Percentiles rank a stretch among this genome's conserved stretches.
Conservation (phyloP, 2,797 vertebrate genomes). For the Rhodeus uyekii region DNA sequence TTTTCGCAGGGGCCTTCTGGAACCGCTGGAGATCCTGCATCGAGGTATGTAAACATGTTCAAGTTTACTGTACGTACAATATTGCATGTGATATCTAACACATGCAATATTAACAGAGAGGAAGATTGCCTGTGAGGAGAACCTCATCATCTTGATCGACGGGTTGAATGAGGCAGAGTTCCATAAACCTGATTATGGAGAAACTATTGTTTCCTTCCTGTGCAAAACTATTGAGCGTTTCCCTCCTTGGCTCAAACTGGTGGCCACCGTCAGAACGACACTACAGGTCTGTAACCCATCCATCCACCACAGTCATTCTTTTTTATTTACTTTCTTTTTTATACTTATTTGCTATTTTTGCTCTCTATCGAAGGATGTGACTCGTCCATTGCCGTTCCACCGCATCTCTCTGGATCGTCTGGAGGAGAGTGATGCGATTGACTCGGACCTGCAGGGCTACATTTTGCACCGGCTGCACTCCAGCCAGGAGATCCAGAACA, state of each 20-base stretch:
- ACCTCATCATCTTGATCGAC: constrained; percentile 93
- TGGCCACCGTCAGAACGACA: constrained; percentile 93
- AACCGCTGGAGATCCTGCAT: constrained; percentile 87
- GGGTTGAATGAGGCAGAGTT: constrained; percentile 98
- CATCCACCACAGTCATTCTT: background rate
- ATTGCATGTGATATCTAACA: background rate
- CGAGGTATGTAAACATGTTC: constrained; percentile 76
- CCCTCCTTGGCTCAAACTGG: constrained; percentile 93
- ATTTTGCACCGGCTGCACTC: constrained; percentile 93
- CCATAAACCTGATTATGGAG: constrained; percentile 95
- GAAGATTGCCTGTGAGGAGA: constrained; percentile 87
- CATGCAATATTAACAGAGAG: constrained; percentile 77
- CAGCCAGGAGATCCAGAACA: constrained; percentile 96
- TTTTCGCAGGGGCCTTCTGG: constrained; percentile 87
- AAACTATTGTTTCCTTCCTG: constrained; percentile 95
- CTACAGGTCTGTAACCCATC: constrained; percentile 79
- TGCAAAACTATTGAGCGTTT: constrained; percentile 90
- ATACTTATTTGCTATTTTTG: background rate
- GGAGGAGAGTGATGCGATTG: constrained; percentile 92
- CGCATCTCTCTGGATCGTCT: constrained; percentile 90
- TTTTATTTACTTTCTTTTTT: background rate
- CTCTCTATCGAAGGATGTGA: constrained; percentile 83
- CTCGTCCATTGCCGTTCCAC: constrained; percentile 91
- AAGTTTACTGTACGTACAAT: background rate
- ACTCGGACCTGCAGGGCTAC: constrained; percentile 95